Conservation (phyloP, 2,113 vertebrate genomes). For the Anhinga rufa region DNA sequence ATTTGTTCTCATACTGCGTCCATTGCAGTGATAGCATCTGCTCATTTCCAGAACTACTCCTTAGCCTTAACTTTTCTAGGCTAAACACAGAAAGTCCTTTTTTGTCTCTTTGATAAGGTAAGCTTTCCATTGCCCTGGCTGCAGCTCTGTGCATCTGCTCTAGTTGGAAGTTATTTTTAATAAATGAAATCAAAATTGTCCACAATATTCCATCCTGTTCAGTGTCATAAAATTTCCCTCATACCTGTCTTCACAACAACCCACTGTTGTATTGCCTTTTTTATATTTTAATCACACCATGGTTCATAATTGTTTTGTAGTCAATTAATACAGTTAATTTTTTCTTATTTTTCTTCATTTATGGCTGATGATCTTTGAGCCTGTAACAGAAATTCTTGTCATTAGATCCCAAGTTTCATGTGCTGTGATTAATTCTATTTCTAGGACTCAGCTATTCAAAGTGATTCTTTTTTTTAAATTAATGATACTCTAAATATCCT, state of each 20-base stretch:
- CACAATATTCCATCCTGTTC: not conserved
- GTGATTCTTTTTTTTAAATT: not conserved
- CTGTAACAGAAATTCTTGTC: not conserved
- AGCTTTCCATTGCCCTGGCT: not conserved
- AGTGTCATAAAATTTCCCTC: not conserved
- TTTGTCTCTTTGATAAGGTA: not conserved
- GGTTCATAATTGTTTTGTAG: not conserved
- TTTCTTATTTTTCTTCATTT: not conserved
- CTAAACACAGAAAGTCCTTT: not conserved
- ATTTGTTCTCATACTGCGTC: not conserved
- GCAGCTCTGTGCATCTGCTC: not conserved
- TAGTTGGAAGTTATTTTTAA: not conserved
- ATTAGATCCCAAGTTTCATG: not conserved
- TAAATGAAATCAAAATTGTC: not conserved
- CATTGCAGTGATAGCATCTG: not conserved
- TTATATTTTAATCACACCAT: not conserved
- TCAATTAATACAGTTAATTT: not conserved
- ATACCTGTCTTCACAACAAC: not conserved
- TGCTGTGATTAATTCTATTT: not conserved
- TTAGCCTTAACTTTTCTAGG: not conserved
- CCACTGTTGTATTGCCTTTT: not conserved
- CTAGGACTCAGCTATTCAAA: not conserved
- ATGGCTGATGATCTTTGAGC: not conserved
- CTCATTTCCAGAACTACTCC: not conserved
- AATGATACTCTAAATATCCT: not conserved